Base-by-base conservation (phyloP, 2,888 invertebrate species). In the Pammene fasciana region DNA sequence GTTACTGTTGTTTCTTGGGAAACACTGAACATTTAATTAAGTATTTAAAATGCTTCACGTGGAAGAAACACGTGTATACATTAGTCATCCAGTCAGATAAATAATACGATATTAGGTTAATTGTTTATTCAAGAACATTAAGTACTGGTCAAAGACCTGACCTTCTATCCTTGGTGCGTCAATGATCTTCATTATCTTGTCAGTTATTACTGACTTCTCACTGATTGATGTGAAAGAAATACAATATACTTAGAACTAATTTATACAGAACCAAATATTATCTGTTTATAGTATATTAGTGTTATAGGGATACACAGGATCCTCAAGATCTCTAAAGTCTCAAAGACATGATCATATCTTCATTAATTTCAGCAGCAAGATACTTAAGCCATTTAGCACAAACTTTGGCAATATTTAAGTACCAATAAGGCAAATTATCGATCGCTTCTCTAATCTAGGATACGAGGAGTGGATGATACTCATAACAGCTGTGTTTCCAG, bases 401-500 rank as follows among this genome's bases (percentile, higher is more conserved):
- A n/a, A 26, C 26, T 26, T 26, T 26, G 26, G 26, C 1, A 26
- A 26, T 26, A 3, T 26, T 26, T 26, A 26, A 4, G 26, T 26
- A 26, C 26, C 2, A 26, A 26, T 26, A 26, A 26, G 26, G 26
- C 26, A 26, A 26, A 3, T 26, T 26, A 26, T 26, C 26, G 26
- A 26, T 16, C 9, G 4, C 9, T 48, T 9, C n/a, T 7, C 16
- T 16, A 46, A 14, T 14, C 18, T 4, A 50, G 10, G 10, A 18
- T 10, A 11, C 18, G 1, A 16, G 5, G 41, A 41, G 54, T 38
- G 34, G n/a, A n/a, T n/a, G n/a, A n/a, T 34, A 16, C n/a, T 59
- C 9, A n/a, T 56, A 16, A 16, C 16, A 11, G 4, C 65, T 74
- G 74, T 75, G 68, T 65, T 86, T 86, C 5, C 85, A 97, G 97